These are phyloP conservation scores for Hystrix brachyura DNA, from an alignment of 2,113 vertebrate genomes.

Conservation along the genomic window DNA sequence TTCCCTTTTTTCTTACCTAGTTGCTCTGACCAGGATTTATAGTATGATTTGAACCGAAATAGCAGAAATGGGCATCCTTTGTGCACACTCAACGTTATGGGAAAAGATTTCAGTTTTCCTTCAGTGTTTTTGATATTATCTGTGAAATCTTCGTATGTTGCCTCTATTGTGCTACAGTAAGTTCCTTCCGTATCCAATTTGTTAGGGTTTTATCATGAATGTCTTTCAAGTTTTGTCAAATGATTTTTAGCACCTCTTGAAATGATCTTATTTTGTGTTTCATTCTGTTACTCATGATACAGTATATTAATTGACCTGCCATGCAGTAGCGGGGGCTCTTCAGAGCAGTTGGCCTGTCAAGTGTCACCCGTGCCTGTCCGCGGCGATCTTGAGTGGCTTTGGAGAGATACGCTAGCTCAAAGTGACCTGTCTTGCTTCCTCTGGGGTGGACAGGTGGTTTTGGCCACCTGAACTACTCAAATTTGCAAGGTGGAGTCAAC, in stretches of 20 bases:
- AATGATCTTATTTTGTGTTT: background rate
- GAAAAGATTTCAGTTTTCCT: background rate
- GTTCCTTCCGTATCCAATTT: background rate
- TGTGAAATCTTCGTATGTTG: background rate
- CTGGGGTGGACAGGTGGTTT: no score
- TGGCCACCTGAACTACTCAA: no score
- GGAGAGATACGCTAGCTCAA: background rate
- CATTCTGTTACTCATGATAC: background rate
- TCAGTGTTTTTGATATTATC: background rate
- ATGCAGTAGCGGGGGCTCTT: background rate
- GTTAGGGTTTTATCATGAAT: background rate
- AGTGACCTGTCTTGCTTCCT: background rate
- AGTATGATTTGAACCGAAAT: background rate
- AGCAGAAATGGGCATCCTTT: background rate
- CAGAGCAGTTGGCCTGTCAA: no score
- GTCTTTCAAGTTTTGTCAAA: background rate
- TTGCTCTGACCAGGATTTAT: background rate
- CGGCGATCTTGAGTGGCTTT: background rate
- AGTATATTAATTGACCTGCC: background rate
- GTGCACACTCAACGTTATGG: background rate
- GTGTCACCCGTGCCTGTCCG: background rate
- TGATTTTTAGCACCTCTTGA: background rate
- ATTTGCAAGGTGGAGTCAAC: no score
- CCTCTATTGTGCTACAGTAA: background rate
- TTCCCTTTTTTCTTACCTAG: background rate